Base-by-base conservation (phyloP, 2,113 vertebrate genomes). In the Phasianus colchicus region DNA sequence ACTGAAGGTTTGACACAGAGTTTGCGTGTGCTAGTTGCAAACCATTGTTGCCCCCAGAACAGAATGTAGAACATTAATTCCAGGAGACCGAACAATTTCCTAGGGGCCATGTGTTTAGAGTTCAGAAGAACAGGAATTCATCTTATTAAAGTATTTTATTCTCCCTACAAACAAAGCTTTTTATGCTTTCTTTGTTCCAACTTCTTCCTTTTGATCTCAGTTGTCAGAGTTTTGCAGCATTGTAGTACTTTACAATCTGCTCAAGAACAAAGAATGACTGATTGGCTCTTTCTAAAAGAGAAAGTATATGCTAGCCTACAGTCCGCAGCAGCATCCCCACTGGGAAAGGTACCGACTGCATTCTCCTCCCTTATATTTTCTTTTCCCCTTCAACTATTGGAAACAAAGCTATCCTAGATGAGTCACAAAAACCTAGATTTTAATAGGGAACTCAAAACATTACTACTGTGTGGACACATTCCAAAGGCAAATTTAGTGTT, bases 371-470 rank as follows among this genome's bases (percentile, higher is more conserved):
- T 78, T 57, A 47, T 15, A 19, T 81, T 75, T 43, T 63, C 76
- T 79, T 27, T 10, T 3, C 4, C 22, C 83, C 67, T 72, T 88
- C 90, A 84, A 70, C 48, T 90, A 83, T 61, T 67, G 91, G 78
- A 96, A 97, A 96, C 92, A 96, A 97, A 97, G 89, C 92, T 95
- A 90, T 91, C 83, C 54, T 84, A 80, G 32, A 95, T 70, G 73
- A 84, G 78, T 89, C 92, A 95, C 85, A 93, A 92, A 90, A 11
- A 43, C 45, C 66, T 20, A 85, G 87, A 84, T 91, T 97, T 96
- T 96, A 97, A 97, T 88, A 96, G 89, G 89, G 83, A 91, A 90
- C 90, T 96, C 93, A 97, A 97, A 97, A 96, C 86, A 80, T 73
- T 70, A 43, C 88, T 60, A 67, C 92, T 76, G 88, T 55, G 29